Evolutionary conservation across 2,113 vertebrate species (phyloP), one percentile per base, ranked within the genome.

Genomic region (Dunckerocampus dactyliophorus): DNA sequence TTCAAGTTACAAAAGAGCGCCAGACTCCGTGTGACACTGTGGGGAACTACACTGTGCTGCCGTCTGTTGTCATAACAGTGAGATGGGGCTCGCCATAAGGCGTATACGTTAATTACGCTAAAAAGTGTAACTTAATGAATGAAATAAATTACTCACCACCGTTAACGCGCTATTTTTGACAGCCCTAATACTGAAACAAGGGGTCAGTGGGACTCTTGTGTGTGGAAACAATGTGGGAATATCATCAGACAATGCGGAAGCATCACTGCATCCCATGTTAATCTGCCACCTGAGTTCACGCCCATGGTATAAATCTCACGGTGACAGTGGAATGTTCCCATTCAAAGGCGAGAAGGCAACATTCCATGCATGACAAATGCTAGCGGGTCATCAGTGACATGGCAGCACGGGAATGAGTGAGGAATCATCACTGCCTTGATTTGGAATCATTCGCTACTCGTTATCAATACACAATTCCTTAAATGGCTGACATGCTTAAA

Each of bases 301-400:
- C 43, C 43, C 12, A 24, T 72, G 61, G 67, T 79, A 85, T 75
- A 71, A 31, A 73, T 79, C 68, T 71, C 63, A 66, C 53, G 20
- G 11, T n/a, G 57, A 59, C 6, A 11, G 20, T 49, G 53, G 53
- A 64, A 60, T 17, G 52, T 59, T 59, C 50, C 31, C 59, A 63
- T 66, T 46, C 21, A 45, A 57, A 19, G 52, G 58, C 20, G 6
- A 10, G n/a, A 22, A 48, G 48, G 50, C n/a, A 51, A 49, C 39
- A 39, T 37, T 43, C 17, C 43, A 47, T 59, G 48, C 67, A 55
- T 67, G 24, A 65, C 8, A 15, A 34, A 46, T 56, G 63, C 47
- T 55, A 76, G n/a, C n/a, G 2, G 20, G 61, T 28, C 48, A 37
- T 52, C 63, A 51, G 52, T 8, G 59, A 60, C 58, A 68, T 16